Base-by-base conservation (phyloP, 2,888 invertebrate genomes). In the Phorcus lineatus region DNA sequence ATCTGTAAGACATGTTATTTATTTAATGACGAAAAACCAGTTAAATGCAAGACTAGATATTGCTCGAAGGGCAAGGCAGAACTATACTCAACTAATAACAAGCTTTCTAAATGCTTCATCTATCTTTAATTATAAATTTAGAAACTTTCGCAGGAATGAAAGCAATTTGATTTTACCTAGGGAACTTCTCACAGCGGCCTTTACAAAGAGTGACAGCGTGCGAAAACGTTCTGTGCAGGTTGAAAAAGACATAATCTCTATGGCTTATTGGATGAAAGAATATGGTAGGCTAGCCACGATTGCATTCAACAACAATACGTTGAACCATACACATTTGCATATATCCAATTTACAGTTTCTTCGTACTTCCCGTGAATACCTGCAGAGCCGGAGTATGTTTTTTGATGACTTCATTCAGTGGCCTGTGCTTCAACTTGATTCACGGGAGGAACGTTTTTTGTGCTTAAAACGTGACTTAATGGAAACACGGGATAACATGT, bases 91-190 rank as follows among this genome's bases (percentile, higher is more conserved):
- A 9, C 81, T 87, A 0, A 81, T 80, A 22, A 70, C 77, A 7
- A 84, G 86, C 0, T 85, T 85, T 77, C 74, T 70, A 9, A 86
- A 70, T 16, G 86, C 88, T 0, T 74, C 77, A 16, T 70, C 79
- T 13, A 86, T 88, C 40, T 88, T 88, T 62, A 84, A 86, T 54
- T 88, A 88, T 77, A 84, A 79, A 54, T 89, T 81, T 78, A 67
- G 75, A 2, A 57, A 77, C 0, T 74, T 79, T 40, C 75, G 82
- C 4, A 66, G 84, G 13, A 54, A 2, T 0, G 75, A 86, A 22
- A 86, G 85, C 75, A 24, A 17, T 0, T 77, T 74, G n/a, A 85
- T 86, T 17, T 81, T 86, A 11, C 88, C 88, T 0, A 82, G 77
- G 22, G 77, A 80, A 0, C 80, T 88, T 24, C 74, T 88, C 4